Percentiles rank a stretch among this genome's conserved stretches.
These are phyloP conservation scores for Lucifuga dentata DNA, from an alignment of 2,113 vertebrate species.

Conservation along the genomic window DNA sequence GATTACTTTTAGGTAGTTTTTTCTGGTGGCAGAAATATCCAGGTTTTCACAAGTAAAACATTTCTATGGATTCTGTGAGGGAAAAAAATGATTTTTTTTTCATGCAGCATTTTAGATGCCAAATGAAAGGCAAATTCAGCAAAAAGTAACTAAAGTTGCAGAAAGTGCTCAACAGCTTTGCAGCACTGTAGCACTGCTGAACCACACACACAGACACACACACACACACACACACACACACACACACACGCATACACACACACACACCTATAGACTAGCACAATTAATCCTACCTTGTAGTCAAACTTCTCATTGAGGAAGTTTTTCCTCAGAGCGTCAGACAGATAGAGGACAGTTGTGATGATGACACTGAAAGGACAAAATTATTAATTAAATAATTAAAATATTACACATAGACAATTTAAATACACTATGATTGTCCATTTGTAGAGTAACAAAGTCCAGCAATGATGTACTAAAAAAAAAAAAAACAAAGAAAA, in stretches of 20 bases:
- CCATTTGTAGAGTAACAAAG: not conserved
- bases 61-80: no score
- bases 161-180: not conserved
- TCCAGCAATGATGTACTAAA: not conserved
- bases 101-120: not conserved
- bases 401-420: no score
- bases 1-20: no score
- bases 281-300: constrained; percentile 86
- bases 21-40: no score
- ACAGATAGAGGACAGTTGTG: constrained; percentile 97
- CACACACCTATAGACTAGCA: no score
- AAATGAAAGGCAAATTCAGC: no score
- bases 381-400: no score
- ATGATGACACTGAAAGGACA: constrained; percentile 91
- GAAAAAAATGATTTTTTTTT: no score
- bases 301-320: constrained; percentile 98
- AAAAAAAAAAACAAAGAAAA: not conserved
- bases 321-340: constrained; percentile 96
- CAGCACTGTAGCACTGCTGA: not conserved
- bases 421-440: no score
- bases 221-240: constrained; percentile 2
- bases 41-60: no score
- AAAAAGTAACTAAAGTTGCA: no score
- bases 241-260: not conserved
- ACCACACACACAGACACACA: not conserved